These are phyloP conservation scores for Sphenopsis melanotis DNA, from an alignment of 2,797 vertebrate species.

Conservation along the genomic window DNA sequence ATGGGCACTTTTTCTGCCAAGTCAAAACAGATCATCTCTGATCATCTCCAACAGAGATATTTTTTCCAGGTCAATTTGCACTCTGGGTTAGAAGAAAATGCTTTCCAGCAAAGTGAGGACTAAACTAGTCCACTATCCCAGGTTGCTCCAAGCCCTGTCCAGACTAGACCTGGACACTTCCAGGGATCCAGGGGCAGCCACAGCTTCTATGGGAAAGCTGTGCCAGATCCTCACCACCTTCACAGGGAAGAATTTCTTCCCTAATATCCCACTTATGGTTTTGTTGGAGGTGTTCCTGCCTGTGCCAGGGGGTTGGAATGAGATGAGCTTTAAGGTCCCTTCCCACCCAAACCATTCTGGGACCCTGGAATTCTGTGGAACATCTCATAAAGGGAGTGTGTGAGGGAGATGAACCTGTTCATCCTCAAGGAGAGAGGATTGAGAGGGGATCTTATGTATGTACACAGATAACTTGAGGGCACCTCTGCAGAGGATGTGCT, in stretches of 20 bases:
- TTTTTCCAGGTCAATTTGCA: neutral
- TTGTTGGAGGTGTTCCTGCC: neutral
- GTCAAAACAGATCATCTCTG: neutral
- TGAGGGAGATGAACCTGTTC: neutral
- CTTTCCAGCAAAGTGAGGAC: neutral
- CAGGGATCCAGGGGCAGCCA: neutral
- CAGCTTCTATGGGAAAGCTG: neutral
- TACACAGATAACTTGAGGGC: too few relatives aligned
- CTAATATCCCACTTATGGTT: neutral
- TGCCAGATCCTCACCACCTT: neutral
- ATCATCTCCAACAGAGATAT: neutral
- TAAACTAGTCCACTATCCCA: neutral
- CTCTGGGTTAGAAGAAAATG: neutral
- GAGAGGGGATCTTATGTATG: too few relatives aligned
- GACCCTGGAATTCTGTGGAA: neutral
- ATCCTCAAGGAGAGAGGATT: too few relatives aligned
- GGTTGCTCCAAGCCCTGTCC: neutral
- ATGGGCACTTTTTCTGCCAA: neutral
- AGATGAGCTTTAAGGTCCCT: neutral
- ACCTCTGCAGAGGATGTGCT: too few relatives aligned
- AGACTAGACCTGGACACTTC: neutral
- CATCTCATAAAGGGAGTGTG: neutral
- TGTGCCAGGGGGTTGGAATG: rapidly evolving
- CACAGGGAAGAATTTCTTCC: neutral
- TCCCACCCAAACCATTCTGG: neutral